Percentiles rank a stretch among this genome's conserved stretches.
phyloP scores from a whole-genome alignment of 2,797 vertebrate genomes.

The Anomalospiza imberbis region DNA sequence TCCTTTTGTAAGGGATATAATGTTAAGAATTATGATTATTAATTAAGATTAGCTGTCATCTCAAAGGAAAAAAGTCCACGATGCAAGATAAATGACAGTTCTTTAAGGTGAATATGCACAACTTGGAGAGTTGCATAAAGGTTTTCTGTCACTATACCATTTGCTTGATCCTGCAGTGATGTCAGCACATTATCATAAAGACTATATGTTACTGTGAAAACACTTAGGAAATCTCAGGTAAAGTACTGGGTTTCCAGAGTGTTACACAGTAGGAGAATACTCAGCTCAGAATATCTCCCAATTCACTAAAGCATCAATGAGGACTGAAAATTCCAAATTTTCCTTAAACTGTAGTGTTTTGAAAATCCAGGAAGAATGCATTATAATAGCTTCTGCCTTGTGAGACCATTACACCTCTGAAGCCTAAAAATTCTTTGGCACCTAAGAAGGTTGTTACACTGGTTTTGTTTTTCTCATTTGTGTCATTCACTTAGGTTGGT shows the following conservation, averaged over 20 bases:
- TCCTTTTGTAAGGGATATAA: background rate
- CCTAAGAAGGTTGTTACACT: background rate
- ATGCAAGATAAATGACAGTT: background rate
- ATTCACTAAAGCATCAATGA: background rate
- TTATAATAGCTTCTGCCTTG: background rate
- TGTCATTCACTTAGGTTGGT: background rate
- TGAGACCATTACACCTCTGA: background rate
- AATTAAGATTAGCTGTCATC: background rate
- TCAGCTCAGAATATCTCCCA: background rate
- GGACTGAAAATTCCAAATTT: background rate
- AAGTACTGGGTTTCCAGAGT: background rate
- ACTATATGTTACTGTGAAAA: background rate
- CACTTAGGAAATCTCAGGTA: background rate
- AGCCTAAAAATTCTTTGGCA: constrained; percentile 40
- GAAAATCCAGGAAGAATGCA: background rate
- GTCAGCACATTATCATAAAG: background rate
- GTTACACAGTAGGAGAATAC: background rate
- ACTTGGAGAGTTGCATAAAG: background rate
- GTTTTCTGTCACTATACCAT: background rate
- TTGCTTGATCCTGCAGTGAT: background rate
- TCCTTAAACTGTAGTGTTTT: background rate
- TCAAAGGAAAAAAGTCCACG: background rate
- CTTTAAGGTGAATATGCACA: background rate
- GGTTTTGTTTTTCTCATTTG: background rate
- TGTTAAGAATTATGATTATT: background rate